Evolutionary conservation across 2,888 invertebrate species (phyloP).

Genomic region (Thelaira solivaga): DNA sequence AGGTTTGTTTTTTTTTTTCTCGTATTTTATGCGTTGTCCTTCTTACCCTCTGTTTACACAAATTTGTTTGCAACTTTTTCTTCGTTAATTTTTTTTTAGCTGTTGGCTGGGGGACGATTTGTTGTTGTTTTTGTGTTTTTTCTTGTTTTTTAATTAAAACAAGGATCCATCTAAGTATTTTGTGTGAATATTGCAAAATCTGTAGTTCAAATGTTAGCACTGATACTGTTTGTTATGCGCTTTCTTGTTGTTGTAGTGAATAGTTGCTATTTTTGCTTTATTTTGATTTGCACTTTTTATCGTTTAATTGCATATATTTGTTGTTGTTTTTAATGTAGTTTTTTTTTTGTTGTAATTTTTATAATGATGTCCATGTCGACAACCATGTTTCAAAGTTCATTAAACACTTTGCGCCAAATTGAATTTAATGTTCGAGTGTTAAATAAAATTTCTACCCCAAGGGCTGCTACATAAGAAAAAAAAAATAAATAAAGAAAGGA

Average conservation of each 20-base stretch:
- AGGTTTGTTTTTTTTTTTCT: too few species aligned
- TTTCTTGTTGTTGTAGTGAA: conserved; percentile 1
- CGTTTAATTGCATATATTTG: conserved; percentile 43
- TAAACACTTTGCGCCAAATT: conserved; percentile 67
- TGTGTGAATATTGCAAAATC: conserved; percentile 1
- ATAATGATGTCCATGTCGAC: conserved; percentile 61
- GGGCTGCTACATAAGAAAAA: not conserved
- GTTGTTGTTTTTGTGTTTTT: not conserved
- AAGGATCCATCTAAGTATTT: conserved; percentile 34
- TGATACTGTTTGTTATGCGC: conserved; percentile 42
- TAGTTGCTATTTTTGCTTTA: conserved; percentile 28
- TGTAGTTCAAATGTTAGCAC: conserved; percentile 24
- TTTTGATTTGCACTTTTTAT: conserved; percentile 34
- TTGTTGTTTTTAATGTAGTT: conserved; percentile 6
- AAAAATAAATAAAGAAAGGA: not conserved
- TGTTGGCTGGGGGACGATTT: not conserved
- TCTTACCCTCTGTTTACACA: not conserved
- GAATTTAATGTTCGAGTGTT: conserved; percentile 66
- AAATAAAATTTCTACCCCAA: conserved; percentile 46
- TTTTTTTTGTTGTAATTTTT: conserved; percentile 15
- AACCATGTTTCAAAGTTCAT: conserved; percentile 63
- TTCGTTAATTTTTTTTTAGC: not conserved
- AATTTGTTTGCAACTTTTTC: not conserved
- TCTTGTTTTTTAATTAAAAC: conserved; percentile 46
- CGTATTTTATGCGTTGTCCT: not conserved